Percentiles rank a stretch among this genome's conserved stretches.
phyloP scores from a whole-genome alignment of 2,888 invertebrate species.

The Pterobdella sp. region DNA sequence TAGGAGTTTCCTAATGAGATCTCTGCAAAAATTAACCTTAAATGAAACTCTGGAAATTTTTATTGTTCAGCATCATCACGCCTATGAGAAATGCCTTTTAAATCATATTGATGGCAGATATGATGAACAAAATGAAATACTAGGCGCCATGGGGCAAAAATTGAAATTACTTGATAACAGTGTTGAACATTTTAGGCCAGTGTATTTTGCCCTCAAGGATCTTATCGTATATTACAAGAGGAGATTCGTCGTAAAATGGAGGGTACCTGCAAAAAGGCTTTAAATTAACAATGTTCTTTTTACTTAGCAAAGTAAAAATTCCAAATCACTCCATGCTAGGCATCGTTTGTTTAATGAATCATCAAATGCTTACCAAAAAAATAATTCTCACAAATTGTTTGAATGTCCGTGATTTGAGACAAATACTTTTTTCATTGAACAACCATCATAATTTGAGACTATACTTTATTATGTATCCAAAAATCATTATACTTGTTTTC shows the following conservation, averaged over 20 bases:
- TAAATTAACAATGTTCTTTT: too few relatives aligned
- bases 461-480: too few relatives aligned
- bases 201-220: constrained; percentile 88
- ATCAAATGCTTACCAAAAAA: too few relatives aligned
- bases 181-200: constrained; percentile 86
- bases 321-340: too few relatives aligned
- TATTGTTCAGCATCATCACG: not conserved
- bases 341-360: too few relatives aligned
- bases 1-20: constrained; percentile 84
- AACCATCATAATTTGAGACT: too few relatives aligned
- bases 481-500: too few relatives aligned
- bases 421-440: too few relatives aligned
- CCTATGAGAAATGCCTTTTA: not conserved
- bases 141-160: not conserved
- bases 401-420: too few relatives aligned
- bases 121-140: not conserved
- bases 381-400: too few relatives aligned
- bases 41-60: too few relatives aligned
- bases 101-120: not conserved
- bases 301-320: too few relatives aligned
- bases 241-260: constrained; percentile 91
- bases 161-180: constrained; percentile 70
- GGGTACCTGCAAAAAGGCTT: constrained; percentile 72
- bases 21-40: constrained; percentile 57
- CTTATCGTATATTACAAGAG: constrained; percentile 92